Conservation (phyloP, 53 echinoderm and acorn worm genomes). For the Crossaster papposus region DNA sequence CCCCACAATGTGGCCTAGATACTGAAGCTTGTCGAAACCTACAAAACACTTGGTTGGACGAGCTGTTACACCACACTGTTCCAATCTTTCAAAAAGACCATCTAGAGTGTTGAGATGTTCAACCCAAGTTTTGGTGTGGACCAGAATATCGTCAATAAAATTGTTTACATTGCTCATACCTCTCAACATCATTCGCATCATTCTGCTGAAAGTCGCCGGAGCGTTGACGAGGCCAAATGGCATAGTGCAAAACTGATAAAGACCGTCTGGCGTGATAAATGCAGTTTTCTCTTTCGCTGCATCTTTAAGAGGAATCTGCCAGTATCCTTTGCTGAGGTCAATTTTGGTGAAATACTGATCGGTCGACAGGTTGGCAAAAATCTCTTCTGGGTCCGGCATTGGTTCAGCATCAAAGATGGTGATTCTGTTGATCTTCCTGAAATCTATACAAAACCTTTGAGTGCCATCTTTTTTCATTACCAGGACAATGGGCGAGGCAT, state of each 20-base stretch:
- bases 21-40: slow-evolving; percentile 31
- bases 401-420: too few species aligned
- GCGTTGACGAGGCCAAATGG: too few species aligned
- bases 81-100: slow-evolving; percentile 27
- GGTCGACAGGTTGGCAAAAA: slow-evolving; percentile 35
- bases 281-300: slow-evolving; percentile 61
- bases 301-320: slow-evolving; percentile 70
- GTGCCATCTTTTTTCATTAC: too few species aligned
- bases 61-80: slow-evolving; percentile 34
- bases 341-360: slow-evolving; percentile 59
- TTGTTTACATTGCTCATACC: slow-evolving; percentile 46
- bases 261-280: slow-evolving; percentile 64
- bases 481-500: too few species aligned
- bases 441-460: too few species aligned
- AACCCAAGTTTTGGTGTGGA: slow-evolving; percentile 47
- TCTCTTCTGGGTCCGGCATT: too few species aligned
- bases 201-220: slow-evolving; percentile 26
- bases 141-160: slow-evolving; percentile 62
- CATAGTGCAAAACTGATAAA: slow-evolving; percentile 51
- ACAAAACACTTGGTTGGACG: slow-evolving; percentile 47
- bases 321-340: slow-evolving; percentile 70
- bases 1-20: slow-evolving; percentile 48
- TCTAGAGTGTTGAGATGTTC: slow-evolving; percentile 29
- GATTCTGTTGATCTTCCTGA: too few species aligned
- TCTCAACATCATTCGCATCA: slow-evolving; percentile 47